Evolutionary conservation across 2,888 invertebrate genomes (phyloP).

Genomic region (Eilema depressum): DNA sequence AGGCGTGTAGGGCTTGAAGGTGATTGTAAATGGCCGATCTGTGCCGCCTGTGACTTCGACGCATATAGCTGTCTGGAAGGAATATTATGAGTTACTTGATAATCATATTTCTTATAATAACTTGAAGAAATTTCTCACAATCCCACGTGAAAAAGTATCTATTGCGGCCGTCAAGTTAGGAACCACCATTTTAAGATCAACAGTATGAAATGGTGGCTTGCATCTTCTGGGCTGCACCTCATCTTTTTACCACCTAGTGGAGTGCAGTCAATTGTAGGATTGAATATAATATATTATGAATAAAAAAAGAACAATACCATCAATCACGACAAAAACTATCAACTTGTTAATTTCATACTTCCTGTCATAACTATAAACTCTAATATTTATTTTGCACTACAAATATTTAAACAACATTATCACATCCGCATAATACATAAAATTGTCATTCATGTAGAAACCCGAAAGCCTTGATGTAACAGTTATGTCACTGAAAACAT

Average conservation of each 20-base stretch:
- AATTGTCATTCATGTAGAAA: constrained; percentile 31
- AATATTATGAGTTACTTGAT: not conserved
- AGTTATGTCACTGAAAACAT: constrained; percentile 48
- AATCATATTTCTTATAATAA: not conserved
- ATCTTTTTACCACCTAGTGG: too few relatives aligned
- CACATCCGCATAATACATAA: constrained; percentile 33
- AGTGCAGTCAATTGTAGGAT: too few relatives aligned
- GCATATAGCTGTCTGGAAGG: constrained; percentile 88
- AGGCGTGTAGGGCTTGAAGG: constrained; percentile 90
- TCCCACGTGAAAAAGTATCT: too few relatives aligned
- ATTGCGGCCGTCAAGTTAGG: too few relatives aligned
- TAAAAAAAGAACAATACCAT: not conserved
- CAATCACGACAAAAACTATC: not conserved
- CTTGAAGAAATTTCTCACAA: too few relatives aligned
- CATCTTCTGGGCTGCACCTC: too few relatives aligned
- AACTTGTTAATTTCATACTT: not conserved
- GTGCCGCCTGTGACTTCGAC: constrained; percentile 92
- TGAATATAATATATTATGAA: not conserved
- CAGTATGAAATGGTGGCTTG: too few relatives aligned
- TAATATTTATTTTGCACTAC: constrained; percentile 21
- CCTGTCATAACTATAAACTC: not conserved
- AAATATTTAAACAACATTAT: constrained; percentile 27
- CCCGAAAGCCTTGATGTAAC: constrained; percentile 56
- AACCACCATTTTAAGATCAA: too few relatives aligned
- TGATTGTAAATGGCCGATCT: constrained; percentile 91